Evolutionary conservation across 2,888 invertebrate species (phyloP), one percentile per base, ranked within the genome.

Genomic region (Pecten maximus): DNA sequence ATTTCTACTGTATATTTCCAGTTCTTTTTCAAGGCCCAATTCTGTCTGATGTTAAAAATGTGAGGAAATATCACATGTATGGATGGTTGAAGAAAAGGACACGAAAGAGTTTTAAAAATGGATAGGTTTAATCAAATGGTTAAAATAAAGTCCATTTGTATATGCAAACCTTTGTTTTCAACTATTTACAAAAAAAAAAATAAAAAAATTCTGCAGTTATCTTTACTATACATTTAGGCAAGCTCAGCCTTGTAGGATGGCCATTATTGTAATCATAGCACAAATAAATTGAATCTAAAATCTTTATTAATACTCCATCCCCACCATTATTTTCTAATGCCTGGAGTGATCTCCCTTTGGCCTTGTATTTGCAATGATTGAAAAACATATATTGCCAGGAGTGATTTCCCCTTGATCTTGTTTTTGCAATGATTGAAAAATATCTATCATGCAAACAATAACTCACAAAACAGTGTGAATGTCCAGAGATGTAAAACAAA

Each of bases 21-120:
- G n/a, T n/a, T n/a, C n/a, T n/a, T n/a, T n/a, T n/a, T n/a, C n/a
- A n/a, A n/a, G n/a, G n/a, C n/a, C n/a, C n/a, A n/a, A n/a, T n/a
- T n/a, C n/a, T n/a, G n/a, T n/a, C n/a, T n/a, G n/a, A n/a, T n/a
- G n/a, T n/a, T n/a, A n/a, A n/a, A 48, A 48, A 60, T n/a, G 23
- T 23, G 74, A 74, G 74, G 74, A 35, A 74, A 74, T 74, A 74
- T 74, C 74, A 74, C 74, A 74, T 74, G 74, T 74, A 74, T 74
- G 44, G 6, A 44, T 44, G 74, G 35, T 28, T 74, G 15, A 35
- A 10, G 35, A 74, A 6, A 74, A 74, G 28, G 74, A 74, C 35
- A 35, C 28, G 74, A 74, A 44, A 74, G 35, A 74, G 74, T 10
- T 8, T 35, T 28, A 35, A 74, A 28, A 35, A 35, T 8, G 35